phyloP scores from a whole-genome alignment of 2,888 invertebrate species.

The Ichneumoninae sp. region DNA sequence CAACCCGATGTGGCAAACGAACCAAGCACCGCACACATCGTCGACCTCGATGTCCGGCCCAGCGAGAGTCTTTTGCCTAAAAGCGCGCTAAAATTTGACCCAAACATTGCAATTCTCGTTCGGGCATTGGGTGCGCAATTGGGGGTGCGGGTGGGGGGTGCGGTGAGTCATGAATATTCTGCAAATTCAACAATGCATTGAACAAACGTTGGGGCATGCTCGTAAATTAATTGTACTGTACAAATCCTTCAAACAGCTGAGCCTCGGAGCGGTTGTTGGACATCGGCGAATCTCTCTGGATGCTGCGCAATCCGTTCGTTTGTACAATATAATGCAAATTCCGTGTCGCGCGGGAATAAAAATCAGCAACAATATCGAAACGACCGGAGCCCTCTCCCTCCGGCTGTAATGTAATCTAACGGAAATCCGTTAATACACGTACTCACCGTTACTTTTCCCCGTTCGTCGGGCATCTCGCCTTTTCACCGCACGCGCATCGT shows the following conservation, averaged over 20 bases:
- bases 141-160: background rate
- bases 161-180: slow-evolving; percentile 72
- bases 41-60: slow-evolving; percentile 14
- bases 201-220: slow-evolving; percentile 74
- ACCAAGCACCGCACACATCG: slow-evolving; percentile 41
- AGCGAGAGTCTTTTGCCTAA: slow-evolving; percentile 32
- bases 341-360: slow-evolving; percentile 1
- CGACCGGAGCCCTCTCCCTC: background rate
- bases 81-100: slow-evolving; percentile 18
- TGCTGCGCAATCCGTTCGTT: slow-evolving; percentile 59
- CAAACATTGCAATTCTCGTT: slow-evolving; percentile 5
- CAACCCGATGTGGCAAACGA: slow-evolving; percentile 63
- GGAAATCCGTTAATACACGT: slow-evolving; percentile 68
- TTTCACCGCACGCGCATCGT: slow-evolving; percentile 63
- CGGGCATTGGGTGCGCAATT: background rate
- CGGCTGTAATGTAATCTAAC: slow-evolving; percentile 65
- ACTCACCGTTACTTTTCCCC: slow-evolving; percentile 46
- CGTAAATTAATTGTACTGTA: slow-evolving; percentile 72
- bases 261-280: background rate
- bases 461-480: slow-evolving; percentile 58
- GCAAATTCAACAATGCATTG: slow-evolving; percentile 70
- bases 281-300: background rate
- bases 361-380: slow-evolving; percentile 3
- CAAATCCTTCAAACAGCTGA: slow-evolving; percentile 58
- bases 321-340: slow-evolving; percentile 69